Percentiles rank a stretch among this genome's conserved stretches.
phyloP scores from a whole-genome alignment of 2,113 vertebrate genomes.

The Colaptes auratus region DNA sequence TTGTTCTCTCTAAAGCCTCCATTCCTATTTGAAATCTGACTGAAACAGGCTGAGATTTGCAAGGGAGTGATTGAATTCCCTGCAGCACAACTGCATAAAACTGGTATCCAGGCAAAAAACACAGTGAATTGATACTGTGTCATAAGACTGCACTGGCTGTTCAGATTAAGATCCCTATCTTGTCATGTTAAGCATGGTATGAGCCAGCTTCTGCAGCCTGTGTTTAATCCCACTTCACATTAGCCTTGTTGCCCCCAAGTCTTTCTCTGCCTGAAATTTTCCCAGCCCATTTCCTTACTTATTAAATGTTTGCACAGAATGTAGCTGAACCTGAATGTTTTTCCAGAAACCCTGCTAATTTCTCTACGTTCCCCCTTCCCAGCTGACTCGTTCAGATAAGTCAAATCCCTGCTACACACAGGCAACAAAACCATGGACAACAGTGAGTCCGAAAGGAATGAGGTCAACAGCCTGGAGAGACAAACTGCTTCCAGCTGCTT shows the following conservation, averaged over 20 bases:
- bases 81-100: background rate
- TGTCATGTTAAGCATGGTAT: background rate
- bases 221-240: conserved; percentile 17
- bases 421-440: background rate
- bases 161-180: conserved; percentile 21
- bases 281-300: background rate
- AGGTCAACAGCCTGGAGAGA: background rate
- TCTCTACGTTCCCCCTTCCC: background rate
- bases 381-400: background rate
- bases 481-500: background rate
- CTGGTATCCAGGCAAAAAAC: background rate
- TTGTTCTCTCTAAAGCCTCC: background rate
- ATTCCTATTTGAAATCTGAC: background rate
- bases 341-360: background rate
- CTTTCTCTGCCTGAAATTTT: background rate
- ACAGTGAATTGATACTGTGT: background rate
- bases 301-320: background rate
- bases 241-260: background rate
- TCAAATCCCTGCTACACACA: background rate
- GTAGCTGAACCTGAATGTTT: background rate
- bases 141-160: background rate
- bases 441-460: background rate
- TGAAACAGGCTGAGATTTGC: background rate
- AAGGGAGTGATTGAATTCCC: background rate
- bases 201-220: background rate